Evolutionary conservation across 2,888 invertebrate genomes (phyloP), one percentile per base, ranked within the genome.

Genomic region (Harpagoxenus sublaevis): DNA sequence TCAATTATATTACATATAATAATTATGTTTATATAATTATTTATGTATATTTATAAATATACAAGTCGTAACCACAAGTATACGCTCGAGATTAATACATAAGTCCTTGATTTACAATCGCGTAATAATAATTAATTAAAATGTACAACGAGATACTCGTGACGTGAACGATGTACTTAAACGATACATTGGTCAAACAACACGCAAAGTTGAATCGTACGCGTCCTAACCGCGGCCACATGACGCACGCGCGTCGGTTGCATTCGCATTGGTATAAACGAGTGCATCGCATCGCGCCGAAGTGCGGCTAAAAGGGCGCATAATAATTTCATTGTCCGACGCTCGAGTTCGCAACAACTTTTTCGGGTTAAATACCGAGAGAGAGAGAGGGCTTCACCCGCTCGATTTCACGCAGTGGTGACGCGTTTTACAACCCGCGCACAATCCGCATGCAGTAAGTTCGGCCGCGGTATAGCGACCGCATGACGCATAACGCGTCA

Each of bases 401-500:
- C 66, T 77, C 79, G 48, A 78, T 84, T 70, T 78, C 79, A 77
- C 63, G 51, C 39, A n/a, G 62, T 10, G 60, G 79, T 62, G 77
- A 35, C 42, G 78, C 63, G 78, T 71, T 79, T 79, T 79, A 79
- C 79, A 79, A 71, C 73, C 73, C 79, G 79, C 73, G 60, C 71
- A 48, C 73, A 71, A 79, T 79, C 73, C 79, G 79, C 71, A 48
- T 28, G 60, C 48, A 71, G 23, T 60, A 81, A 81, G 79, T 71
- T 48, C 48, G 73, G 60, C 35, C 73, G 73, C 73, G 39, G 35
- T 60, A 60, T 60, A 60, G 60, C 23, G 39, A 79, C 79, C 79
- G 79, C 79, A 81, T 81, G 73, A 81, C 79, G 79, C 60, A 81
- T 71, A 79, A 81, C 79, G 79, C 79, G 79, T 81, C 79, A 81